Base-by-base conservation (phyloP, 2,113 vertebrate genomes). In the Benitochromis conjunctus region DNA sequence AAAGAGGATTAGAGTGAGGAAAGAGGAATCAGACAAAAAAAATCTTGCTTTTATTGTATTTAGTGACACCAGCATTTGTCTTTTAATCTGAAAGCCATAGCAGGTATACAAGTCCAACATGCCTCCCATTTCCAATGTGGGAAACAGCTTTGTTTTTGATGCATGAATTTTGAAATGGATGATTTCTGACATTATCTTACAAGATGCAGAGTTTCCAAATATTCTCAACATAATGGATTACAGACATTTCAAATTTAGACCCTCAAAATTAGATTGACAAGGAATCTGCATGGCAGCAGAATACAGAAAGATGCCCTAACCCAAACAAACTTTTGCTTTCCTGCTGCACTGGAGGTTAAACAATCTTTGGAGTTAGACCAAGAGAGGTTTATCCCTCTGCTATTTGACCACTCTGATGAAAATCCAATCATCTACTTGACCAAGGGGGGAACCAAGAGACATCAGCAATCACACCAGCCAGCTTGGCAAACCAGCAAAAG, bases 341-440 rank as follows among this genome's bases (percentile, higher is more conserved):
- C 7, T 56, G 36, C n/a, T 1, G 43, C 57, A 14, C 5, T n/a
- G 2, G 21, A 84, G 54, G 56, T 80, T 58, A 81, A 51, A 71
- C 36, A 38, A 56, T 54, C 60, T 6, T 55, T 10, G 11, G 83
- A 60, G 64, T 7, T n/a, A 21, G 84, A 87, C 69, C 26, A 26
- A 7, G 57, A 56, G 66, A 31, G 56, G 11, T 48, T 31, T 51
- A 10, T 78, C 34, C 24, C 31, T 12, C 10, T 36, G 1, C 29
- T 74, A 8, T 88, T 58, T 91, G 89, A 89, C 91, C 76, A 74
- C 79, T 71, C 19, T 14, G 9, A 79, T 83, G 69, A 80, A 91
- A 93, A 93, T 79, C 89, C 85, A 86, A 90, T 91, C 89, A 85
- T 86, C 82, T 71, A 62, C 80, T 83, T 85, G 87, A 92, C 83